Evolutionary conservation across 2,113 vertebrate genomes (phyloP).

Genomic region (Uria aalge): DNA sequence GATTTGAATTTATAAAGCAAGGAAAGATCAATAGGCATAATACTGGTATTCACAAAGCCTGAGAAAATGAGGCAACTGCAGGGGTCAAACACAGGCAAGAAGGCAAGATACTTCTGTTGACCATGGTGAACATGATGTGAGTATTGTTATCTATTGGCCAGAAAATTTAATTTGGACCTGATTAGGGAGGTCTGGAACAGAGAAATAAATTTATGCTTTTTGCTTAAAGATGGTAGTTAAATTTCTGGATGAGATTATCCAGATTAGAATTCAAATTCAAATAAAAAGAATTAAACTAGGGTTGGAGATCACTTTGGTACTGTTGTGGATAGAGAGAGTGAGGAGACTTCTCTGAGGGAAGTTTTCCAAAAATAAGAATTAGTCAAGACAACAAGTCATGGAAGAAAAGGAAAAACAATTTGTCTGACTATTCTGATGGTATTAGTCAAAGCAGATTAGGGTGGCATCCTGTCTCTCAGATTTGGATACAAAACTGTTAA

Average conservation of each 20-base stretch:
- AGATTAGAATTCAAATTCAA: not conserved
- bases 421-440: not conserved
- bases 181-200: not conserved
- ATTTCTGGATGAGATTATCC: not conserved
- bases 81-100: not conserved
- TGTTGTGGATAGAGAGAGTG: not conserved
- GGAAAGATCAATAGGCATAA: not conserved
- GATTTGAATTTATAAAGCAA: not conserved
- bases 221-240: not conserved
- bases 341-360: not conserved
- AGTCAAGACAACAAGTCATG: not conserved
- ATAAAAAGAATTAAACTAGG: not conserved
- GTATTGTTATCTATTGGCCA: not conserved
- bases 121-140: not conserved
- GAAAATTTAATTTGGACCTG: not conserved
- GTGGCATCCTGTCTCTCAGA: not conserved
- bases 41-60: not conserved
- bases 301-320: not conserved
- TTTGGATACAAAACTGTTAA: not conserved
- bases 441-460: not conserved
- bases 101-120: not conserved
- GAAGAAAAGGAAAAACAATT: not conserved
- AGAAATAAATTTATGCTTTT: not conserved
- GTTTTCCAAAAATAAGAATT: not conserved
- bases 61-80: not conserved